Evolutionary conservation across 2,888 invertebrate species (phyloP), one percentile per base, ranked within the genome.

Genomic region (Boloria euphrosyne): DNA sequence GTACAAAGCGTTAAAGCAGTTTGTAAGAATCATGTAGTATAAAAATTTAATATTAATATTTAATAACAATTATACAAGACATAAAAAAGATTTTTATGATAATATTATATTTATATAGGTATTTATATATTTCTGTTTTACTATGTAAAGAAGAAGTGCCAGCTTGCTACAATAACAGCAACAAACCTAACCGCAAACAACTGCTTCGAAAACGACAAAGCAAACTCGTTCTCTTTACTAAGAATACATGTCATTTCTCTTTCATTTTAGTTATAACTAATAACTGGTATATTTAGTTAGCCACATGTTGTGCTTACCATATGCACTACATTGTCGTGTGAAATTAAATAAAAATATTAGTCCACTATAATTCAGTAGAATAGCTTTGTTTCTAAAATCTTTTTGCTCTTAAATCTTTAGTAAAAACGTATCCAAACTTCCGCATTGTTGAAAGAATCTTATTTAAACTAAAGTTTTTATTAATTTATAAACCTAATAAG

Each of bases 151-250:
- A 31, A 31, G 52, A 27, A 47, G 38, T 10, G 27, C 47, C 43
- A 13, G 59, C 22, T 52, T 52, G 50, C 38, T 43, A 61, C 47
- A 57, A 43, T 49, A 57, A 61, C 2, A 61, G 43, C 46, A 55
- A 17, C 52, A 47, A 47, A 43, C 17, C 51, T 43, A 62, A 68
- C 67, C 64, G 52, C 64, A 60, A 61, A 46, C 61, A 57, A 61
- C 52, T 61, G 55, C 54, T 57, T 51, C 47, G 47, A 52, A 52
- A 46, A 27, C 14, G 16, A 47, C 27, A 49, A 22, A 61, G 57
- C 55, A 51, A 57, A 61, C 44, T 68, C 22, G 65, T 65, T 67
- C 52, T 67, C 27, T 52, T 50, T 66, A 61, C 51, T 51, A 22
- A n/a, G 38, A 38, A 17, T 50, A 38, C 59, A 49, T 58, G 31